Evolutionary conservation across 2,797 vertebrate genomes (phyloP).

Genomic region (Acomys russatus): DNA sequence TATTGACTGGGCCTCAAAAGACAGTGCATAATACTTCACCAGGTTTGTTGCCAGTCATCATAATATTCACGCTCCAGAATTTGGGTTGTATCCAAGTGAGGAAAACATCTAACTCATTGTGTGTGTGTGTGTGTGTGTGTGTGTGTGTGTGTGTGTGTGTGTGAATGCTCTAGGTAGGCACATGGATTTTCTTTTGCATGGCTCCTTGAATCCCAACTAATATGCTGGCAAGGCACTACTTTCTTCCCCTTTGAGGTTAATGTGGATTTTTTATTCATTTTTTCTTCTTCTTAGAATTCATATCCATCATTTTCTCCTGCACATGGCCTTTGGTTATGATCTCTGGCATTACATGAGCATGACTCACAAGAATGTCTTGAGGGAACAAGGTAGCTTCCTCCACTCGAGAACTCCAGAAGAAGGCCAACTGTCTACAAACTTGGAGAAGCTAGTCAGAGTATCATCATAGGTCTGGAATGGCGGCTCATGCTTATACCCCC

Average conservation of each 20-base stretch:
- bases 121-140: not conserved
- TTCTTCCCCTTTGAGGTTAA: constrained; percentile 16
- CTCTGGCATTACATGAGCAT: not conserved
- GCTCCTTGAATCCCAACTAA: not conserved
- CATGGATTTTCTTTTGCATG: constrained; percentile 36
- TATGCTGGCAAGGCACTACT: not conserved
- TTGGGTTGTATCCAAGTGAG: not conserved
- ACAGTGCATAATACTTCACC: not conserved
- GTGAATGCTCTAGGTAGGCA: not conserved
- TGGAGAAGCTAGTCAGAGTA: not conserved
- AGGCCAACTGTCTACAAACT: constrained; percentile 13
- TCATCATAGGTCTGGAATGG: not conserved
- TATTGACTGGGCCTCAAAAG: not conserved
- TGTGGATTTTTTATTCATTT: not conserved
- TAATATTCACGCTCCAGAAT: not conserved
- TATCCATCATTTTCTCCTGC: not conserved
- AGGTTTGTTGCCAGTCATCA: not conserved
- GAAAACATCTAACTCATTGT: constrained; percentile 40
- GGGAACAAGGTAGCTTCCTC: not conserved
- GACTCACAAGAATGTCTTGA: constrained; percentile 5
- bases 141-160: no score
- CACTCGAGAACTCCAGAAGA: not conserved
- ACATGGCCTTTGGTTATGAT: constrained; percentile 5
- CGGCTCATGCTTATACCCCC: no score
- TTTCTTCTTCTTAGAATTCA: constrained; percentile 4